phyloP scores from a whole-genome alignment of 2,113 vertebrate species.

The Corythaeola cristata region DNA sequence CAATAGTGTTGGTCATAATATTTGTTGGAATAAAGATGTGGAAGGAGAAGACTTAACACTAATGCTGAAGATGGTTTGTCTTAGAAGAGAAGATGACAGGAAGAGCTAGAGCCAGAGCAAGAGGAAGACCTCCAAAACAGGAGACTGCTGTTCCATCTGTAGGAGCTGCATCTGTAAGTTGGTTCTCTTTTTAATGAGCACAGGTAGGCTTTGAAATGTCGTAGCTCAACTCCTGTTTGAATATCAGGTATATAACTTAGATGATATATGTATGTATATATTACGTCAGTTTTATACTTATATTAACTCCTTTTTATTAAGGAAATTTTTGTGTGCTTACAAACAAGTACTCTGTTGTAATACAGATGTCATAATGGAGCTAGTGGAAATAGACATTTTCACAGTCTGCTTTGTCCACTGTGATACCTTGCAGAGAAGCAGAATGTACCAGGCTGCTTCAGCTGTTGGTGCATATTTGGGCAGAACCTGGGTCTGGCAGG shows the following conservation, averaged over 20 bases:
- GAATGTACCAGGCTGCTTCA: not conserved
- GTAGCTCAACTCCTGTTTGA: not conserved
- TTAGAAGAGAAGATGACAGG: conserved; percentile 78
- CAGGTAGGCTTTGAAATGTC: not conserved
- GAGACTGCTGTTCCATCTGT: not conserved
- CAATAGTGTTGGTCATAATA: rapidly evolving
- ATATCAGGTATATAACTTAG: not conserved
- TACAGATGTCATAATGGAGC: not conserved
- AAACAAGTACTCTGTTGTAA: not conserved
- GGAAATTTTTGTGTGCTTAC: not conserved
- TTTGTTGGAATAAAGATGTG: not conserved
- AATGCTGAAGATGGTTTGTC: not conserved
- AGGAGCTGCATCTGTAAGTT: conserved; percentile 75
- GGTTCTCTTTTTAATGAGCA: not conserved
- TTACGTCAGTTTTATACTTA: not conserved
- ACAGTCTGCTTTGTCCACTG: not conserved
- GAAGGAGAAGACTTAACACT: not conserved
- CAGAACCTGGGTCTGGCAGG: not conserved
- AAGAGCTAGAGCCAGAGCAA: conserved; percentile 82
- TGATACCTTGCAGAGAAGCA: not conserved
- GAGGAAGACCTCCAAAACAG: conserved; percentile 82
- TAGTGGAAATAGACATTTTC: not conserved
- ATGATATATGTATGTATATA: not conserved
- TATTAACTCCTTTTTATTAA: not conserved
- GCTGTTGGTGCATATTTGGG: not conserved